phyloP scores from a whole-genome alignment of 2,797 vertebrate species.

The Micropoecilia bifurca region DNA sequence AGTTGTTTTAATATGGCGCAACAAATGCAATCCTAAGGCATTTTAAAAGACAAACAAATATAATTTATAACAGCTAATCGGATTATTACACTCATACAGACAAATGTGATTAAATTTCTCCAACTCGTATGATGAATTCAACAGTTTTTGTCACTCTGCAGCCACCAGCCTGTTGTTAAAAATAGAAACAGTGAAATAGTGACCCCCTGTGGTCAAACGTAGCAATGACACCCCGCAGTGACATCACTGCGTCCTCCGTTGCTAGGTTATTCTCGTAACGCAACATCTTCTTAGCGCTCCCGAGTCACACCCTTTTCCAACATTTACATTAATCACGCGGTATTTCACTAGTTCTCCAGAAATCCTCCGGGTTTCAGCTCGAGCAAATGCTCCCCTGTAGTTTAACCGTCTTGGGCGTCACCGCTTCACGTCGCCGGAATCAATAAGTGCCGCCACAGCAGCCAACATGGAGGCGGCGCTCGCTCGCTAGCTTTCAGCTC shows the following conservation, averaged over 20 bases:
- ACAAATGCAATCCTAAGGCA: background rate
- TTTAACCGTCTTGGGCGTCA: conserved; percentile 36
- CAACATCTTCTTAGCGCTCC: conserved; percentile 15
- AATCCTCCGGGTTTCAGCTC: background rate
- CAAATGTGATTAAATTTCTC: background rate
- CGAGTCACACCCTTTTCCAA: background rate
- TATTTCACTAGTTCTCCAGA: background rate
- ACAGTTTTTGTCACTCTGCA: background rate
- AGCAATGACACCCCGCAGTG: conserved; percentile 14
- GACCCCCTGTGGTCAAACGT: conserved; percentile 18
- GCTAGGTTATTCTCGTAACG: conserved; percentile 70
- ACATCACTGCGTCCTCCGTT: conserved; percentile 75
- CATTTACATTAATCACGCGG: accelerated
- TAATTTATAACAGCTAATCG: background rate
- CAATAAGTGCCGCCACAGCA: conserved; percentile 35
- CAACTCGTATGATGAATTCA: background rate
- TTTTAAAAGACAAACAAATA: background rate
- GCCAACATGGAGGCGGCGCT: conserved; percentile 28
- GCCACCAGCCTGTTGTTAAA: background rate
- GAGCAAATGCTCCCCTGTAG: conserved; percentile 52
- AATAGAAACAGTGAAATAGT: background rate
- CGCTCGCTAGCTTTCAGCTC: background rate
- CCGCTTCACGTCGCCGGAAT: conserved; percentile 42
- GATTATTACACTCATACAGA: background rate
- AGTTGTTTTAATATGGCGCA: background rate